These are phyloP conservation scores for Cairina moschata DNA, from an alignment of 2,113 vertebrate species.

Conservation along the genomic window DNA sequence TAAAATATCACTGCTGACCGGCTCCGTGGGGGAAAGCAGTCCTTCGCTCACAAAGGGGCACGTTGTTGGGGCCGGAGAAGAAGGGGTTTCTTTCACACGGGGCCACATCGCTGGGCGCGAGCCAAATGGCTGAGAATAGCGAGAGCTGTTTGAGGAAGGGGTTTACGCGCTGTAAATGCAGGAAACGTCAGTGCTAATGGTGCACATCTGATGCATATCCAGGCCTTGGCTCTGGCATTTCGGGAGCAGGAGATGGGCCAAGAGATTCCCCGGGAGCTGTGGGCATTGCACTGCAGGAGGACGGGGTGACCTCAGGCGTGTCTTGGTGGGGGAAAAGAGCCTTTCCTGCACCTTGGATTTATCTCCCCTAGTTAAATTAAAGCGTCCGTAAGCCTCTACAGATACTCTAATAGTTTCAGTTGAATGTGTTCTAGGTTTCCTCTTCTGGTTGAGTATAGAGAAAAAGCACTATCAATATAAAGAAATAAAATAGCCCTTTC, in stretches of 20 bases:
- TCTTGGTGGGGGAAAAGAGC: not conserved
- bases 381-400: not conserved
- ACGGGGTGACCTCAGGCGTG: not conserved
- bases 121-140: not conserved
- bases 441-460: not conserved
- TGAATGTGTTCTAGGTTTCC: not conserved
- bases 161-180: conserved; percentile 25
- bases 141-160: conserved; percentile 20
- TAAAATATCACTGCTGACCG: conserved; percentile 47
- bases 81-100: conserved; percentile 45
- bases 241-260: not conserved
- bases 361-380: not conserved
- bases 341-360: not conserved
- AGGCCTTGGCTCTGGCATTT: not conserved
- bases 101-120: conserved; percentile 16
- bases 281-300: not conserved
- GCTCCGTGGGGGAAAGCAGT: not conserved
- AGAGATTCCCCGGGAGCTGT: not conserved
- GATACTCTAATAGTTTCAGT: not conserved
- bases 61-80: conserved; percentile 47
- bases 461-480: not conserved
- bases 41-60: conserved; percentile 52
- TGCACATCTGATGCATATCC: conserved; percentile 27
- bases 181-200: conserved; percentile 43
- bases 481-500: not conserved